phyloP scores from a whole-genome alignment of 2,888 invertebrate species.

The Brachynemurus nebulosus region DNA sequence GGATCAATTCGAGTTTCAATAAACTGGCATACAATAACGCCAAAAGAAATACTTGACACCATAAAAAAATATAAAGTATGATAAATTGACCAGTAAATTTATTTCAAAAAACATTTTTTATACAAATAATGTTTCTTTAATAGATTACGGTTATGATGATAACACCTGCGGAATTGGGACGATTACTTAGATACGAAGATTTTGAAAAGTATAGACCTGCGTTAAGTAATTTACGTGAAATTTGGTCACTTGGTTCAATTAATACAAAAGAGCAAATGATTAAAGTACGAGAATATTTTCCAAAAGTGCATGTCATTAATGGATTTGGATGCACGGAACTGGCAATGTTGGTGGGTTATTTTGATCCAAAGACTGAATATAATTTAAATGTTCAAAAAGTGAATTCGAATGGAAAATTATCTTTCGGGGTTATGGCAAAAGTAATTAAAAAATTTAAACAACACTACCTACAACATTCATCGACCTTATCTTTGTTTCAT shows the following conservation, averaged over 20 bases:
- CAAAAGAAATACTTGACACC: too few relatives aligned
- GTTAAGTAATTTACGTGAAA: not conserved
- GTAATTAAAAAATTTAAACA: too few relatives aligned
- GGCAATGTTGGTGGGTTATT: not conserved
- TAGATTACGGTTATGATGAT: not conserved
- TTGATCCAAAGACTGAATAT: not conserved
- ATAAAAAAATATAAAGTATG: not conserved
- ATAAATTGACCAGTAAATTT: too few relatives aligned
- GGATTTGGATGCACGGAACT: conserved; percentile 1
- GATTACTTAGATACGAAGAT: too few relatives aligned
- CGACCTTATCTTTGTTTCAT: not conserved
- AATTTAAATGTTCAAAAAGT: not conserved
- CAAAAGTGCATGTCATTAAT: not conserved
- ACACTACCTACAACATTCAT: too few relatives aligned
- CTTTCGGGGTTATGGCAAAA: not conserved
- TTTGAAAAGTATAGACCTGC: not conserved
- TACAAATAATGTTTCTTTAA: not conserved
- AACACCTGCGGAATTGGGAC: not conserved
- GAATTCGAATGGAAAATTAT: not conserved
- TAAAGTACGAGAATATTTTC: not conserved
- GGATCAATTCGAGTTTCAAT: not conserved
- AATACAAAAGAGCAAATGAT: not conserved
- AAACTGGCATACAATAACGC: too few relatives aligned
- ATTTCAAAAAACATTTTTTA: too few relatives aligned
- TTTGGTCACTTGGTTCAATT: not conserved